Conservation (phyloP, 2,797 vertebrate genomes). For the Hypotaenidia okinawae region DNA sequence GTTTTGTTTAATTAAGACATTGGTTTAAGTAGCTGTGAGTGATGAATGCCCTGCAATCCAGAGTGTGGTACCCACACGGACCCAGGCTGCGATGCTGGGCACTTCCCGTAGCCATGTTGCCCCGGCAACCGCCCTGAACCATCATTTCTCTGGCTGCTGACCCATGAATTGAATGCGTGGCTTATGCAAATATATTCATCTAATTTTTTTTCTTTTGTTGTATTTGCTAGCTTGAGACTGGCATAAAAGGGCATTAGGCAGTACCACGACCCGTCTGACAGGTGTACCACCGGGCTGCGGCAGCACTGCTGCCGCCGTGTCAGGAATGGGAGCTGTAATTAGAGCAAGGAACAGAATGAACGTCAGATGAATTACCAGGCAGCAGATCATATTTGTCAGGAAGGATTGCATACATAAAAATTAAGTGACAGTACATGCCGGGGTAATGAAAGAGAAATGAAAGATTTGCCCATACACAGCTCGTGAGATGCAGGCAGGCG, state of each 20-base stretch:
- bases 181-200: constrained; percentile 82
- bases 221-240: constrained; percentile 83
- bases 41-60: neutral
- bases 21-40: neutral
- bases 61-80: neutral
- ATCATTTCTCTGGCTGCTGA: constrained; percentile 81
- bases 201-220: constrained; percentile 63
- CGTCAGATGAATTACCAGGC: constrained; percentile 83
- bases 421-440: constrained; percentile 84
- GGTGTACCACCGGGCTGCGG: constrained; percentile 76
- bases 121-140: constrained; percentile 78
- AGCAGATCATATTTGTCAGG: constrained; percentile 85
- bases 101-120: constrained; percentile 67
- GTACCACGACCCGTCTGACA: constrained; percentile 76
- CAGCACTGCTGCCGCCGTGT: constrained; percentile 59
- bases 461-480: constrained; percentile 79
- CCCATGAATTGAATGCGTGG: constrained; percentile 80
- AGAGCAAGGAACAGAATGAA: constrained; percentile 80
- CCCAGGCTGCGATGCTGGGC: neutral
- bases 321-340: constrained; percentile 78
- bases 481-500: constrained; percentile 55
- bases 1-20: neutral
- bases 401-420: constrained; percentile 84
- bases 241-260: constrained; percentile 85
- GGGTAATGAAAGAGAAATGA: constrained; percentile 83